A percentile compares a stretch with the other conserved stretches of the same genome.
Conservation (phyloP, 2,113 vertebrate species). For the Perca flavescens region DNA sequence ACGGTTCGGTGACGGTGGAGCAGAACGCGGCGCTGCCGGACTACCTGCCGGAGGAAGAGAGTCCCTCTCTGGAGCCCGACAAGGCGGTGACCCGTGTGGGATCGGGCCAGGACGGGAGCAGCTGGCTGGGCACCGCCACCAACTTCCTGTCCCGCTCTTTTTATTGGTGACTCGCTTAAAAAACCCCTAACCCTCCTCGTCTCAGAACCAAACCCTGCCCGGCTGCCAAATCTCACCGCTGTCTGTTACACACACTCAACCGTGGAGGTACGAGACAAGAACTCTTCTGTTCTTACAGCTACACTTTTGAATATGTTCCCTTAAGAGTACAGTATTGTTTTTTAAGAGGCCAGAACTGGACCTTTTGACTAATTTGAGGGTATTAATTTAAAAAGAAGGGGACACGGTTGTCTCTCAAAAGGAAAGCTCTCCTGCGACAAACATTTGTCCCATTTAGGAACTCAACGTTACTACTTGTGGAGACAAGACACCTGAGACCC, state of each 20-base stretch:
- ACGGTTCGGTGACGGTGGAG: constrained; percentile 87
- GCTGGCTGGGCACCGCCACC: constrained; percentile 92
- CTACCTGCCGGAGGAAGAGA: constrained; percentile 94
- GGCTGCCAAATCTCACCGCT: constrained; percentile 62
- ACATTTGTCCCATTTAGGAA: too few relatives aligned
- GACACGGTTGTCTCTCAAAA: too few relatives aligned
- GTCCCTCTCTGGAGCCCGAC: constrained; percentile 91
- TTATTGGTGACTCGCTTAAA: constrained; percentile 89
- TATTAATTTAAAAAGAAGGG: too few relatives aligned
- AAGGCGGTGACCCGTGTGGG: constrained; percentile 82
- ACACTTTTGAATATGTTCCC: too few relatives aligned
- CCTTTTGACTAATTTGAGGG: too few relatives aligned
- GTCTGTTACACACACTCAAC: not conserved
- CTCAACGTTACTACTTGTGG: too few relatives aligned
- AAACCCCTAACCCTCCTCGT: not conserved
- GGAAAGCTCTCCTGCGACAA: too few relatives aligned
- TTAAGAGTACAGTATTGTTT: too few relatives aligned
- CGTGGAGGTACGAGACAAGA: too few relatives aligned
- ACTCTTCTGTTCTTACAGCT: too few relatives aligned
- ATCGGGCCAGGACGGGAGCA: constrained; percentile 84
- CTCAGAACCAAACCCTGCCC: constrained; percentile 55
- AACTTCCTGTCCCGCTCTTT: constrained; percentile 96
- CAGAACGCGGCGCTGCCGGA: constrained; percentile 92
- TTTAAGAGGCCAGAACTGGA: too few relatives aligned
- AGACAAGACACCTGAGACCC: too few relatives aligned